Conservation (phyloP, 1,140 invertebrate species). For the Leptinotarsa lineolata region DNA sequence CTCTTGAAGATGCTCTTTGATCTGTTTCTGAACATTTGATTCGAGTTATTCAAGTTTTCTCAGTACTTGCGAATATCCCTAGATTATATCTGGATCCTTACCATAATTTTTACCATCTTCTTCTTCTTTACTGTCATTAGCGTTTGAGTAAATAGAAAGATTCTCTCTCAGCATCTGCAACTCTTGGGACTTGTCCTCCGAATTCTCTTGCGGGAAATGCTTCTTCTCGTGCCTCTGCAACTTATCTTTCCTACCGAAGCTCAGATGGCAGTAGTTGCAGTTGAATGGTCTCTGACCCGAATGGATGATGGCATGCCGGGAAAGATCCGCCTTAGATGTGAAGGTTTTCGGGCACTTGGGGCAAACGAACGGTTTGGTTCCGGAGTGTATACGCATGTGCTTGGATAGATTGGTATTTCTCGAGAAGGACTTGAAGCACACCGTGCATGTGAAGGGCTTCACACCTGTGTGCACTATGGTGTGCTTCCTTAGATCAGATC, state of each 20-base stretch:
- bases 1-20: no score
- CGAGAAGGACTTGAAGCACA: slow-evolving; percentile 65
- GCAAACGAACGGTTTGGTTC: slow-evolving; percentile 72
- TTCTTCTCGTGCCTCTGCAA: slow-evolving; percentile 64
- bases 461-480: slow-evolving; percentile 73
- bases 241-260: slow-evolving; percentile 69
- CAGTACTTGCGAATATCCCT: no score
- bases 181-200: slow-evolving; percentile 48
- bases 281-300: slow-evolving; percentile 71
- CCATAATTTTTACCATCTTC: slow-evolving; percentile 33
- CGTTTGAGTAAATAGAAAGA: slow-evolving; percentile 29
- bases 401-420: slow-evolving; percentile 83
- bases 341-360: slow-evolving; percentile 75
- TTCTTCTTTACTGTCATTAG: slow-evolving; percentile 25
- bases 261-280: slow-evolving; percentile 69
- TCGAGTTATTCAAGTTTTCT: no score
- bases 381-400: slow-evolving; percentile 77
- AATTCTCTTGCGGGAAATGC: slow-evolving; percentile 55
- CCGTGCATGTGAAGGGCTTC: slow-evolving; percentile 66
- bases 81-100: slow-evolving; percentile 10
- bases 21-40: no score
- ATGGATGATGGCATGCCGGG: slow-evolving; percentile 71
- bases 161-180: slow-evolving; percentile 48
- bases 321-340: slow-evolving; percentile 70
- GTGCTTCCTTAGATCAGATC: slow-evolving; percentile 70